Conservation (phyloP, 1,140 invertebrate species). For the Pinna nobilis region DNA sequence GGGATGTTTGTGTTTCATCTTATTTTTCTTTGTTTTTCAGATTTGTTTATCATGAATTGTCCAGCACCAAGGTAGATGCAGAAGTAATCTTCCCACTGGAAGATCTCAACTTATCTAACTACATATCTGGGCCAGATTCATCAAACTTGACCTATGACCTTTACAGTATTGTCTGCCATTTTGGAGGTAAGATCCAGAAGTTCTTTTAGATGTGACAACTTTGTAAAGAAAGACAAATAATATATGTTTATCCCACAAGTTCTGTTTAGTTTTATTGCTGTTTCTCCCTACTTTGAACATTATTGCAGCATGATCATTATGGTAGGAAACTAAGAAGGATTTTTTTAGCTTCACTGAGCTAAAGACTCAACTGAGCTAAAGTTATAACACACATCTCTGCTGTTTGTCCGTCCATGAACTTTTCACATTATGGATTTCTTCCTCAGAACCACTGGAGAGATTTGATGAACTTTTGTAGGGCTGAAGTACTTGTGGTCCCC, state of each 20-base stretch:
- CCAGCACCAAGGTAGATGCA: slow-evolving; percentile 82
- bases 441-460: no score
- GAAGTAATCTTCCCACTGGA: slow-evolving; percentile 82
- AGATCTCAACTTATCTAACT: slow-evolving; percentile 77
- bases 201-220: neutral
- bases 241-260: no score
- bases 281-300: no score
- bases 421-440: no score
- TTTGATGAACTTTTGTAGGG: no score
- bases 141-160: slow-evolving; percentile 78
- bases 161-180: slow-evolving; percentile 84
- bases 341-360: no score
- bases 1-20: neutral
- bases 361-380: no score
- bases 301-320: no score
- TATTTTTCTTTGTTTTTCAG: slow-evolving; percentile 69
- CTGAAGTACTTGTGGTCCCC: no score
- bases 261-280: neutral
- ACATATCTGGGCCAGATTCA: slow-evolving; percentile 71
- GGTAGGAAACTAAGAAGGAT: no score
- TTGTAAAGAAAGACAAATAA: neutral
- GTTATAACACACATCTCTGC: no score
- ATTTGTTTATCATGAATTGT: slow-evolving; percentile 83
- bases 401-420: no score
- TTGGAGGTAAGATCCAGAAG: slow-evolving; percentile 78